Evolutionary conservation across 2,888 invertebrate species (phyloP).

Genomic region (Colletes collaris): DNA sequence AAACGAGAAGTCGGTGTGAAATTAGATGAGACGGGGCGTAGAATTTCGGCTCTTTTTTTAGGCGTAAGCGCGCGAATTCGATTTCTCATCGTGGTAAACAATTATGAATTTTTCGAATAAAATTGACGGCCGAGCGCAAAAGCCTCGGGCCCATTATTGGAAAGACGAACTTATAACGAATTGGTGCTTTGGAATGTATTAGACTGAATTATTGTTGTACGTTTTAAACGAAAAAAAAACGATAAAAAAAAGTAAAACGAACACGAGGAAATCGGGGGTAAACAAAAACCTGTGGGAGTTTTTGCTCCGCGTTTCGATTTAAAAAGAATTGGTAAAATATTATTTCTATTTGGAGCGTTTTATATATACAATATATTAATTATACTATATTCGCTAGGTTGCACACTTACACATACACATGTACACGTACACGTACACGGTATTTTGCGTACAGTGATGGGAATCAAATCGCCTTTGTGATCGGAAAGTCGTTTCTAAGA

Average conservation of each 20-base stretch:
- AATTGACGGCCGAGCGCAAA: background rate
- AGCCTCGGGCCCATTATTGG: conserved; percentile 19
- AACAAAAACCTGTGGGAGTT: conserved; percentile 40
- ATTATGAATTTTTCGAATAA: background rate
- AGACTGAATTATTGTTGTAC: conserved; percentile 82
- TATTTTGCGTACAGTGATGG: conserved; percentile 44
- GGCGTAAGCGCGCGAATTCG: conserved; percentile 4
- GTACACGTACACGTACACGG: conserved; percentile 59
- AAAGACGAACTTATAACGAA: conserved; percentile 69
- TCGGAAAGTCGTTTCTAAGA: conserved; percentile 33
- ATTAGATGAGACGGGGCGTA: conserved; percentile 4
- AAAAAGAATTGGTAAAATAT: conserved; percentile 65
- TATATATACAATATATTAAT: conserved; percentile 64
- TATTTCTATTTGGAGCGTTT: conserved; percentile 76
- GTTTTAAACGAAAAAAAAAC: conserved; percentile 67
- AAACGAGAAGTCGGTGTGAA: conserved; percentile 34
- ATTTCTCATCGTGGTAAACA: background rate
- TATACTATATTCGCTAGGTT: conserved; percentile 66
- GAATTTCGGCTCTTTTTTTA: conserved; percentile 12
- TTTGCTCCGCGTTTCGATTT: conserved; percentile 64
- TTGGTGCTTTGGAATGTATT: conserved; percentile 82
- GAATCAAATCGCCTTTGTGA: conserved; percentile 47
- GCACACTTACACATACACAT: conserved; percentile 56
- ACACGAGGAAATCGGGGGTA: background rate
- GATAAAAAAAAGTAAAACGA: conserved; percentile 4